These are phyloP conservation scores for Manacus vitellinus DNA, from an alignment of 2,113 vertebrate genomes.

Conservation along the genomic window DNA sequence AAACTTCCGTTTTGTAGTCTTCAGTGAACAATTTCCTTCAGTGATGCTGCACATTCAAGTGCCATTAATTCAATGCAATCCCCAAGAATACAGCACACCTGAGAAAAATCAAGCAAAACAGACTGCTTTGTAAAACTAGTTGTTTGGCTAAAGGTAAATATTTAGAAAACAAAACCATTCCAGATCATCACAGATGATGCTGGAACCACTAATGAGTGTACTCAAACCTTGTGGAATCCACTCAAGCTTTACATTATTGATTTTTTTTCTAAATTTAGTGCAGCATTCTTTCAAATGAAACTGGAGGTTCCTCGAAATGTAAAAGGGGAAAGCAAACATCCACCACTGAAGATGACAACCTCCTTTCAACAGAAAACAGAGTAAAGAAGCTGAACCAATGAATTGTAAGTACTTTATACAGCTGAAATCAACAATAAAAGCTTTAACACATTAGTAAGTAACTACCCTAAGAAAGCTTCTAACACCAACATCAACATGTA, in stretches of 20 bases:
- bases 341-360: background rate
- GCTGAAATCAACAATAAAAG: background rate
- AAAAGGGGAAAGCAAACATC: background rate
- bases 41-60: background rate
- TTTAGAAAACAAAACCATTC: background rate
- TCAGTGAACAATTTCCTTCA: background rate
- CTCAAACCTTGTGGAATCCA: background rate
- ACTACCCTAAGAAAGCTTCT: background rate
- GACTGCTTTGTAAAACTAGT: background rate
- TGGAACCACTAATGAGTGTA: background rate
- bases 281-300: background rate
- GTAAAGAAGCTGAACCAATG: background rate
- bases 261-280: background rate
- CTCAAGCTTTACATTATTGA: background rate
- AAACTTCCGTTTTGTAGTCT: background rate
- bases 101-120: background rate
- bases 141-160: constrained; percentile 3
- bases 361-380: background rate
- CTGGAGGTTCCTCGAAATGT: background rate
- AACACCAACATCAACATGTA: background rate
- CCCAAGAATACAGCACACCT: background rate
- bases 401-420: background rate
- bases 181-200: background rate
- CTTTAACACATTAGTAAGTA: background rate
- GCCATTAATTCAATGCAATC: background rate